Evolutionary conservation across 23 tunicate species (phyloP), one percentile per base, ranked within the genome.

Genomic region (Aplidium turbinatum): DNA sequence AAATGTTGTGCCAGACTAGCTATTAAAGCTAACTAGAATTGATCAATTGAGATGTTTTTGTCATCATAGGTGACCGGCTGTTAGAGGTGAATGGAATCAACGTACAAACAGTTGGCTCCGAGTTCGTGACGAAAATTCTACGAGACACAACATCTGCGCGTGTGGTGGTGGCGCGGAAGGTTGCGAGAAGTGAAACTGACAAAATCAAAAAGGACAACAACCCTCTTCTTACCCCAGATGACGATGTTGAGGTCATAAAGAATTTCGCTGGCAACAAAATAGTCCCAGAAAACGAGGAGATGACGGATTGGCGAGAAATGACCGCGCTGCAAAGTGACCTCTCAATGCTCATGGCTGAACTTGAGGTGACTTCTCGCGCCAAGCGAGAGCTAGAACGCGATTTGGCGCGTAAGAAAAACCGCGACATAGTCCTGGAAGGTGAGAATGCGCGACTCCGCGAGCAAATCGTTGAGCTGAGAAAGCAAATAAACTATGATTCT

Each of bases 381-480:
- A 80, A 80, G 25, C n/a, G 58, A 42, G 77, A 80, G 26, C 77
- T 80, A 16, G 85, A 80, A 52, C 85, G 85, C 34, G 85, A 69
- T 52, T 27, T 70, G 20, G 77, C 85, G 69, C 70, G 73, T 7
- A 52, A 52, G 56, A 70, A 57, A 5, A 80, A 68, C 34, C 69
- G 29, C 32, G 66, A 70, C 29, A 23, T 51, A 28, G 58, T 38
- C 21, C 77, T 80, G 4, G 77, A 80, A 56, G 54, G 77, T n/a
- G 85, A 80, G 32, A 80, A 80, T 30, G 35, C 30, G 1, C 64
- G 85, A 9, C 35, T 80, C 28, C 46, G 57, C 2, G 58, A 55
- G 28, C 50, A 68, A 47, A 46, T 77, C 3, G 56, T 47, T 26
- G 72, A 77, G 36, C 61, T 77, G 29, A 42, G 50, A 42, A 42